Base-by-base conservation (phyloP, 2,113 vertebrate species). In the Crotalus viridis region DNA sequence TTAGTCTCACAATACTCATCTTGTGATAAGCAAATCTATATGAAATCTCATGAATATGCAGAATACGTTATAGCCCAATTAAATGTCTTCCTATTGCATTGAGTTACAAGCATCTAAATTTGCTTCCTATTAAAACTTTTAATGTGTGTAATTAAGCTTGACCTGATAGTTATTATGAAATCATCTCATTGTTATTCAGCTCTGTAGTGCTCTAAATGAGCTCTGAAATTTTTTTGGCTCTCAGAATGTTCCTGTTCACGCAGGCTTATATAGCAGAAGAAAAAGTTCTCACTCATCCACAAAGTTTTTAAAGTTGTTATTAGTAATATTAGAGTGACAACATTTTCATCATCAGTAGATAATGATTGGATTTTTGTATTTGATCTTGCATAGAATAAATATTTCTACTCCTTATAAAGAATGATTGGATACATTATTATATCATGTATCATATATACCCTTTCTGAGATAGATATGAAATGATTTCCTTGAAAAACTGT, bases 111-210 rank as follows among this genome's bases (percentile, higher is more conserved):
- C 6, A 1, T 52, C 89, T 81, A 3, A 1, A 92, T 93, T 93
- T 93, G 22, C 69, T 91, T 91, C 15, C 59, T 64, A 89, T 17
- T 6, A 88, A 89, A 91, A 3, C 2, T 90, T 91, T 89, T 7
- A 0, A 74, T 24, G 43, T 0, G 12, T 61, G 52, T 15, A 28
- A 15, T 54, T 85, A 33, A 90, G 92, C 56, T 92, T 93, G 51
- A 81, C 48, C 88, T 87, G 26, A 55, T 91, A 90, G 90, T 74
- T 2, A 3, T 92, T 24, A 7, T 0, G 15, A 64, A 94, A 46
- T 95, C 89, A 91, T 92, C 91, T 92, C 48, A 87, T 51, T 2
- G 39, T 39, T 52, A 89, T 81, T 81, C 87, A 89, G 17, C 33
- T 89, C 39, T 89, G 61, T 52, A 10, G 51, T 12, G n/a, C 15